Percentiles rank a stretch among this genome's conserved stretches.
Conservation (phyloP, 2,888 invertebrate genomes). For the Aporophyla nigra region DNA sequence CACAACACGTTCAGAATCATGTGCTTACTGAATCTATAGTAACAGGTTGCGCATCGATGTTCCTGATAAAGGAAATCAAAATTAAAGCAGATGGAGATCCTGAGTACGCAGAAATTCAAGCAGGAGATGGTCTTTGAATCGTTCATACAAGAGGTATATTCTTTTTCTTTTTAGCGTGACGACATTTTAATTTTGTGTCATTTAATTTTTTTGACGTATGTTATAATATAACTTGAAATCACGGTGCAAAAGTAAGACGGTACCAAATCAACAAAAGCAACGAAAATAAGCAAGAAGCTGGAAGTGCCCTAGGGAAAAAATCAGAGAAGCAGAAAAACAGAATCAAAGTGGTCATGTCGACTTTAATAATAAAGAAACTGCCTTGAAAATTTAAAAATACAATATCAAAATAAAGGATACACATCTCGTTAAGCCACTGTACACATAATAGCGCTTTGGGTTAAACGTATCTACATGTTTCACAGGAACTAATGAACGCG, state of each 20-base stretch:
- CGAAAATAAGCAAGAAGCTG: neutral
- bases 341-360: neutral
- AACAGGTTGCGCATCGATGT: too few species aligned
- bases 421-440: conserved; percentile 4
- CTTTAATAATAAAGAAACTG: too few species aligned
- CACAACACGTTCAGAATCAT: too few species aligned
- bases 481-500: conserved; percentile 52
- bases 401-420: conserved; percentile 11
- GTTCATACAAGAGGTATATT: neutral
- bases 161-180: neutral
- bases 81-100: neutral
- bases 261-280: neutral
- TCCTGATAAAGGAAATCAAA: neutral
- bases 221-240: neutral
- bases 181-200: neutral
- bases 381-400: neutral
- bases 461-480: conserved; percentile 38
- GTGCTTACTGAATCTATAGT: too few species aligned
- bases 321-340: neutral
- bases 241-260: neutral
- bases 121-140: neutral
- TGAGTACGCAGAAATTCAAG: neutral
- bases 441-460: conserved; percentile 27
- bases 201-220: neutral
- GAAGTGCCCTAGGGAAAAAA: neutral